Evolutionary conservation across 2,113 vertebrate species (phyloP).

Genomic region (Dipodomys stephensi): DNA sequence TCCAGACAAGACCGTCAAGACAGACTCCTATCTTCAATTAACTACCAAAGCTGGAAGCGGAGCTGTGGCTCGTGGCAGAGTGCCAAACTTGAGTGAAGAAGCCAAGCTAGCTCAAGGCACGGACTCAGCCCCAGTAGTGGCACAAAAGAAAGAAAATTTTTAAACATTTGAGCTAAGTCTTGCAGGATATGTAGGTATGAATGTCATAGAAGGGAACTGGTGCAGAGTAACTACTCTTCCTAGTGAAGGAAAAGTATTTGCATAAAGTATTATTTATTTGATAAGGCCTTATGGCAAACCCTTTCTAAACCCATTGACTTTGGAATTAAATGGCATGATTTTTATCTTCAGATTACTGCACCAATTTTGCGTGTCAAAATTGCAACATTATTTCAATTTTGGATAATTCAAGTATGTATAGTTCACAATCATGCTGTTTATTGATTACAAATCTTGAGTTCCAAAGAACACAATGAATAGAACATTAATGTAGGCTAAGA

Average conservation of each 20-base stretch:
- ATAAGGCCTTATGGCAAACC: neutral
- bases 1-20: too few relatives aligned
- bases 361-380: neutral
- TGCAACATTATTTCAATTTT: neutral
- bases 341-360: neutral
- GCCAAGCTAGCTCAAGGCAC: too few relatives aligned
- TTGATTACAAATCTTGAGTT: neutral
- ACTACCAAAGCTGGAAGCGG: too few relatives aligned
- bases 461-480: neutral
- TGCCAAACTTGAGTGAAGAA: too few relatives aligned
- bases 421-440: neutral
- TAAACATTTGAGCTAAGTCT: neutral
- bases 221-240: slow-evolving; percentile 7
- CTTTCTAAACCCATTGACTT: neutral
- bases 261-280: slow-evolving; percentile 2
- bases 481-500: neutral
- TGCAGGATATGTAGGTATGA: neutral
- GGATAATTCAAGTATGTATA: slow-evolving; percentile 34
- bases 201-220: neutral
- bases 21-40: too few relatives aligned
- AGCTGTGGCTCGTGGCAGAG: too few relatives aligned
- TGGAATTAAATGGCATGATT: neutral
- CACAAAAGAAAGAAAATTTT: too few relatives aligned
- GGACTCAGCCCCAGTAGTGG: too few relatives aligned
- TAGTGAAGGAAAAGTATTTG: neutral